Conservation (phyloP, 2,888 invertebrate genomes). For the Eumacrocentrus americanus region DNA sequence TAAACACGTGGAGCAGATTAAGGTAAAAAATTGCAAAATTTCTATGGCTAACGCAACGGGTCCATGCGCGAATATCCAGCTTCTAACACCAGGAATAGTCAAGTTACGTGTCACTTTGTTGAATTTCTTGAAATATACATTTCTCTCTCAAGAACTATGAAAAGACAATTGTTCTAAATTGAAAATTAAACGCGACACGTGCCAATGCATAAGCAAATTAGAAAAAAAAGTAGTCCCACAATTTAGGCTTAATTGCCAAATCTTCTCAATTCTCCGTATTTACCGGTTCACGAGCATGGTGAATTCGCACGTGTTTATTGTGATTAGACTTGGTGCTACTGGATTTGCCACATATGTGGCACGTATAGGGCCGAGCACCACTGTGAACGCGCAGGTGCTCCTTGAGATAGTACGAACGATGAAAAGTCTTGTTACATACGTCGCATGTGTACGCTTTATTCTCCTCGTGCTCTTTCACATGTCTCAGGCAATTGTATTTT, state of each 20-base stretch:
- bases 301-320: slow-evolving; percentile 87
- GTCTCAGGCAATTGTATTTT: slow-evolving; percentile 86
- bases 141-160: not conserved
- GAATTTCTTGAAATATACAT: too few relatives aligned
- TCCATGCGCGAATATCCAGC: too few relatives aligned
- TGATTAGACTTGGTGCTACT: slow-evolving; percentile 90
- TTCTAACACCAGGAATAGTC: too few relatives aligned
- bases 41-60: too few relatives aligned
- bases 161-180: not conserved
- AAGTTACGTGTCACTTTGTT: too few relatives aligned
- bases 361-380: slow-evolving; percentile 79
- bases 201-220: not conserved
- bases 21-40: too few relatives aligned
- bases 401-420: slow-evolving; percentile 84
- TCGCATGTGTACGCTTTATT: slow-evolving; percentile 79
- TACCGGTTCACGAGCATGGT: slow-evolving; percentile 86
- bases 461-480: slow-evolving; percentile 83
- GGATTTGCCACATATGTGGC: slow-evolving; percentile 88
- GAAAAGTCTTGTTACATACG: slow-evolving; percentile 83
- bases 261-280: slow-evolving; percentile 76
- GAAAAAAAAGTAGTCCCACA: not conserved
- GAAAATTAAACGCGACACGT: not conserved
- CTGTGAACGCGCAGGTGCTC: slow-evolving; percentile 88
- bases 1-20: too few relatives aligned
- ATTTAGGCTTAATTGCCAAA: too few relatives aligned